Conservation (phyloP, 2,888 invertebrate species). For the Nomada ferruginata region DNA sequence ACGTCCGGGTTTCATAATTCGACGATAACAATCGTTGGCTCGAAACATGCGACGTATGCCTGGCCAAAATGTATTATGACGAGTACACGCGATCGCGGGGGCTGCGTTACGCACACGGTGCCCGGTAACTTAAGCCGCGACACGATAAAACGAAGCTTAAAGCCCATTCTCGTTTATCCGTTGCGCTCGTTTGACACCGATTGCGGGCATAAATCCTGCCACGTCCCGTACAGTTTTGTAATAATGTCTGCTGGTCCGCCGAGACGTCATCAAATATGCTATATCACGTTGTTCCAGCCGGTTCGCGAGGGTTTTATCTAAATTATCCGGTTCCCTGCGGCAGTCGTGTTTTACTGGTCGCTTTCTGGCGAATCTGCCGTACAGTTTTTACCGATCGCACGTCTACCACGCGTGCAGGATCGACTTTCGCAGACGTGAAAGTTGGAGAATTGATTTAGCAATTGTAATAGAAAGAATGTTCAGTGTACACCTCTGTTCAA, state of each 20-base stretch:
- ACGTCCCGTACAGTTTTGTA: conserved; percentile 75
- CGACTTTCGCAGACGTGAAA: background rate
- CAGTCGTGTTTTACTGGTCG: conserved; percentile 14
- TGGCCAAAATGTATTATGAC: conserved; percentile 29
- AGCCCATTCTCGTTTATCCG: conserved; percentile 73
- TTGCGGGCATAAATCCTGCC: conserved; percentile 76
- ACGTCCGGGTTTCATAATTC: conserved; percentile 35
- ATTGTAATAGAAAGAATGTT: background rate
- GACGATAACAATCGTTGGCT: conserved; percentile 5
- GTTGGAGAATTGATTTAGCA: background rate
- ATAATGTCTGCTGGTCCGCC: conserved; percentile 74
- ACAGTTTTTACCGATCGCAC: too few relatives aligned
- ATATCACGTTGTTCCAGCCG: conserved; percentile 42
- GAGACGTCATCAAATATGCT: conserved; percentile 58
- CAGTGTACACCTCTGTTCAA: too few relatives aligned
- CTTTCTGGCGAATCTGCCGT: background rate
- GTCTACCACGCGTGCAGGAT: too few relatives aligned
- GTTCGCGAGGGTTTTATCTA: conserved; percentile 43
- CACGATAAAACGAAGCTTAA: conserved; percentile 77
- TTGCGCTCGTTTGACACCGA: conserved; percentile 74
- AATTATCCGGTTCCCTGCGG: conserved; percentile 49
- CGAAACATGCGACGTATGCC: background rate
- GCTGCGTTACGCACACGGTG: conserved; percentile 72
- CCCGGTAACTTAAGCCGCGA: conserved; percentile 75
- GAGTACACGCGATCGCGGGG: conserved; percentile 43